These are phyloP conservation scores for Naja naja DNA, from an alignment of 2,113 vertebrate genomes.

Conservation along the genomic window DNA sequence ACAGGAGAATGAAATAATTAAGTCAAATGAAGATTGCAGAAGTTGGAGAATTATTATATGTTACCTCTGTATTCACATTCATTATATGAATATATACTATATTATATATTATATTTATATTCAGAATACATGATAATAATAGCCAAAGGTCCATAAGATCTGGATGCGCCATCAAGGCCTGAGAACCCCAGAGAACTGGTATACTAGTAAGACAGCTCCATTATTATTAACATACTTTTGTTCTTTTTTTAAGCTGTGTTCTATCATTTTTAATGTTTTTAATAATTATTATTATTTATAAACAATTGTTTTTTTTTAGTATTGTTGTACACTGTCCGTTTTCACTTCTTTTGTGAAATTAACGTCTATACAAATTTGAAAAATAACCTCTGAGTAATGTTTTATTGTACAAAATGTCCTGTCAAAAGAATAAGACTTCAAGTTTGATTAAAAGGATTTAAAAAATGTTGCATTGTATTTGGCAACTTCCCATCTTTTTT, in stretches of 20 bases:
- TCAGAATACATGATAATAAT: conserved; percentile 23
- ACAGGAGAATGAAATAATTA: conserved; percentile 39
- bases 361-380: background rate
- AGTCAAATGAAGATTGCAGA: conserved; percentile 44
- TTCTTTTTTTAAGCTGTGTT: background rate
- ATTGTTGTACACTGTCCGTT: background rate
- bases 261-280: background rate
- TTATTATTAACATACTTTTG: background rate
- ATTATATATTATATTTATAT: background rate
- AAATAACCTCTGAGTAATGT: conserved; percentile 29
- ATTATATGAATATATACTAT: background rate
- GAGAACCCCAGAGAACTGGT: background rate
- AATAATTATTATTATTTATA: background rate
- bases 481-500: background rate
- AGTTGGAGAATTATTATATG: conserved; percentile 38
- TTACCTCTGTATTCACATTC: background rate
- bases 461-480: background rate
- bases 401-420: conserved; percentile 19
- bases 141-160: background rate
- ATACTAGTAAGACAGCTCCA: background rate
- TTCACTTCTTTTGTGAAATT: background rate
- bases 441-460: conserved; percentile 24
- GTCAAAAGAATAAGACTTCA: conserved; percentile 19
- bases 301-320: background rate
- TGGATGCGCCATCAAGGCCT: background rate